Conservation (phyloP, 2,888 invertebrate species). For the Dryocosmus kuriphilus region DNA sequence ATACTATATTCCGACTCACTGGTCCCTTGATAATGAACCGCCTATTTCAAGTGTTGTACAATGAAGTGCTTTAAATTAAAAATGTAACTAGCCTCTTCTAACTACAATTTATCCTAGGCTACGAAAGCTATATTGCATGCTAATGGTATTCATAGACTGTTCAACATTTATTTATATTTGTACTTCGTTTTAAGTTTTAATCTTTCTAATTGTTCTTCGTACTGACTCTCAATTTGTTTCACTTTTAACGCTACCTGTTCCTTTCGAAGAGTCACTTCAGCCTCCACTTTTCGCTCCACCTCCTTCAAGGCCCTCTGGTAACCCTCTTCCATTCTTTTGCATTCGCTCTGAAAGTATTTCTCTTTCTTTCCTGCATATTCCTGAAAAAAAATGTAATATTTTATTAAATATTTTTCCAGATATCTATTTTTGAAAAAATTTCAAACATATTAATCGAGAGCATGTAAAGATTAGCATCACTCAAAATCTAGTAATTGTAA, state of each 20-base stretch:
- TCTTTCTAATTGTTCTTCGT: conserved; percentile 68
- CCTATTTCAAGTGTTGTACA: conserved; percentile 68
- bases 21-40: conserved; percentile 60
- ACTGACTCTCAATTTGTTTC: conserved; percentile 67
- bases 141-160: conserved; percentile 68
- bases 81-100: conserved; percentile 75
- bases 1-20: conserved; percentile 55
- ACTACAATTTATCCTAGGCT: conserved; percentile 68
- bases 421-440: neutral
- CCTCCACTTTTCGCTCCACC: conserved; percentile 79
- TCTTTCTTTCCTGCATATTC: conserved; percentile 83
- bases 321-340: conserved; percentile 82
- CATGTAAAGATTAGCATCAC: too few relatives aligned
- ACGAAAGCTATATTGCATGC: conserved; percentile 73
- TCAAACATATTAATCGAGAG: too few relatives aligned
- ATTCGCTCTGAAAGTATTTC: conserved; percentile 82
- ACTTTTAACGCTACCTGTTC: conserved; percentile 75
- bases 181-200: conserved; percentile 73
- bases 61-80: conserved; percentile 74
- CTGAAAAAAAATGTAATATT: conserved; percentile 68
- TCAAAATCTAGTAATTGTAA: neutral
- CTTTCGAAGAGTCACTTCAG: conserved; percentile 78
- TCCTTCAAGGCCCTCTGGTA: conserved; percentile 81
- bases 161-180: conserved; percentile 75
- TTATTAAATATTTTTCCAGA: conserved; percentile 4